Evolutionary conservation across 2,888 invertebrate species (phyloP), one percentile per base, ranked within the genome.

Genomic region (Graphium colonna): DNA sequence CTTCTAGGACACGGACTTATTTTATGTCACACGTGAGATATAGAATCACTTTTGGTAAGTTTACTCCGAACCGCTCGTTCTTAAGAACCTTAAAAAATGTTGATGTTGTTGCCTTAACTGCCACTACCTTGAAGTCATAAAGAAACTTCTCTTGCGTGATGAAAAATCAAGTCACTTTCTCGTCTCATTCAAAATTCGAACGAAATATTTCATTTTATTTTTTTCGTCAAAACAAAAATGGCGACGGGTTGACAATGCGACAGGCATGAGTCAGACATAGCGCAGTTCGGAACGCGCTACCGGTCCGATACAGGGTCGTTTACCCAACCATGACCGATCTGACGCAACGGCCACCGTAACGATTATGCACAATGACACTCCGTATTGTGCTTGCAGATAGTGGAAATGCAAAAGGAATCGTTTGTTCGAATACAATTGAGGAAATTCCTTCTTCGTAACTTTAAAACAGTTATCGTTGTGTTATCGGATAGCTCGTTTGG

Each of bases 281-380:
- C 12, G 44, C 41, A 21, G 54, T 62, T 63, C 58, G 45, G 48
- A 49, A 50, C 51, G 52, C 48, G 55, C 56, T 52, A 53, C 52
- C 53, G 54, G 55, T 42, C 56, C 51, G 69, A 67, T 67, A 65
- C 58, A 38, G 59, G 68, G 67, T 65, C 68, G 52, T 64, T 68
- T 60, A 67, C 67, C 68, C 62, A 46, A 58, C 51, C 59, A 54
- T 56, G 51, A 62, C 58, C 51, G 58, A 55, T 62, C 48, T 62
- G 63, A 58, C 63, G 60, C 63, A 58, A 60, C 57, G 47, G 55
- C 48, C 40, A 53, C 54, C 54, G 55, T 55, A 54, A 59, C 45
- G 48, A 55, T 61, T 55, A 55, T 49, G 49, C 51, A 50, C 54
- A 55, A 50, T 55, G 54, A 46, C 54, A 55, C 41, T 21, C 15